Evolutionary conservation across 2,888 invertebrate species (phyloP).

Genomic region (Luperina nickerlii): DNA sequence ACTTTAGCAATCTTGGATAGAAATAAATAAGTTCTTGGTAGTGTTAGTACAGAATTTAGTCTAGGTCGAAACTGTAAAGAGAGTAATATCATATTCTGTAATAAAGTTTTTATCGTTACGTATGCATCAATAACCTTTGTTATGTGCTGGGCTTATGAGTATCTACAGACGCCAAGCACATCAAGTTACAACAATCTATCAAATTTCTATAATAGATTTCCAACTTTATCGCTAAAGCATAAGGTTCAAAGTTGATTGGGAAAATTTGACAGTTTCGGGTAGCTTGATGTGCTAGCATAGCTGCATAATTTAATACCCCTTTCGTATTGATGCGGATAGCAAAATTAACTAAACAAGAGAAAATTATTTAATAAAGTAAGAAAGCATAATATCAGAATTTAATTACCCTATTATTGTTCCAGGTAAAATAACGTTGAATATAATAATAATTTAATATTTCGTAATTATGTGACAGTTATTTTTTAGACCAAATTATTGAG

Average conservation of each 20-base stretch:
- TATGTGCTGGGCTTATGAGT: slow-evolving; percentile 10
- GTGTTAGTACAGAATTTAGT: background rate
- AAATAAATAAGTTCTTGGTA: slow-evolving; percentile 10
- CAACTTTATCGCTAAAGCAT: too few species aligned
- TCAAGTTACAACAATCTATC: too few species aligned
- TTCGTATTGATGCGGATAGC: too few species aligned
- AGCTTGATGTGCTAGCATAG: too few species aligned
- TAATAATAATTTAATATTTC: background rate
- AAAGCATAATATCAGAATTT: background rate
- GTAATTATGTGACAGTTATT: background rate
- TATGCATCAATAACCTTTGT: slow-evolving; percentile 4
- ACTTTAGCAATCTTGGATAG: slow-evolving; percentile 21
- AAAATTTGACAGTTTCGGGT: too few species aligned
- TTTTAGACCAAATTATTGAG: background rate
- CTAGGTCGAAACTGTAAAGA: background rate
- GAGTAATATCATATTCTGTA: background rate
- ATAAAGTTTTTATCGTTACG: slow-evolving; percentile 27
- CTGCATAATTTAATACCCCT: background rate
- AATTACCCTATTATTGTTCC: background rate
- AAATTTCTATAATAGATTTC: too few species aligned
- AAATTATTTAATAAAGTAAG: background rate
- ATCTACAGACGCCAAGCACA: too few species aligned
- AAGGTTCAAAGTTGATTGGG: too few species aligned
- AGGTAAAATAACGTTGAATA: background rate
- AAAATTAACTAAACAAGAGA: background rate